Conservation (phyloP, 2,113 vertebrate species). For the Peromyscus polionotus region DNA sequence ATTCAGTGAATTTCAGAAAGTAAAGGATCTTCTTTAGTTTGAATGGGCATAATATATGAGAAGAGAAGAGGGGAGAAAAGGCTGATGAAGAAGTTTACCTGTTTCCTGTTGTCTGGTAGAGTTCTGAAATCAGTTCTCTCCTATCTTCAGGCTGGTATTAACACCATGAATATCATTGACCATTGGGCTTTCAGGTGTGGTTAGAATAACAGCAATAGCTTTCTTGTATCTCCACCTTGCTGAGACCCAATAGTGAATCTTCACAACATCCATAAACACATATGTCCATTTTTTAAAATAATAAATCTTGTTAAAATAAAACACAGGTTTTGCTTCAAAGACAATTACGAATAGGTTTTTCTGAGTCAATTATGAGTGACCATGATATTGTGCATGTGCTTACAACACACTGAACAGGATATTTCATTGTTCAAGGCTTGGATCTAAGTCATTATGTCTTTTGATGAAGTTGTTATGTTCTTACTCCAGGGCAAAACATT, state of each 20-base stretch:
- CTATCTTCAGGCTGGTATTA: not conserved
- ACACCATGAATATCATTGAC: not conserved
- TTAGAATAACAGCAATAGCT: not conserved
- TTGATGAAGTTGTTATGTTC: not conserved
- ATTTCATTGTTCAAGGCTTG: not conserved
- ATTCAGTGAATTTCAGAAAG: too few species aligned
- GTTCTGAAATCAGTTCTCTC: not conserved
- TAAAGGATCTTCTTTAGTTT: not conserved
- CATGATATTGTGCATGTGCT: not conserved
- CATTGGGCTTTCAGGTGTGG: too few species aligned
- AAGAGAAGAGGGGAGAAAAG: not conserved
- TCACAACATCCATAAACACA: not conserved
- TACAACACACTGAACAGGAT: not conserved
- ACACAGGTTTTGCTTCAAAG: not conserved
- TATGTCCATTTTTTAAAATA: not conserved
- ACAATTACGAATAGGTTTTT: not conserved
- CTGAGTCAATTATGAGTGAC: not conserved
- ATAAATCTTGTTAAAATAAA: not conserved
- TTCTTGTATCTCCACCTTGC: not conserved
- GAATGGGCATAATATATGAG: not conserved
- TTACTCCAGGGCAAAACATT: not conserved
- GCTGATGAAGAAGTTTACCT: accelerated
- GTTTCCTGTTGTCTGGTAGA: not conserved
- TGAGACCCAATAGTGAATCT: too few species aligned
- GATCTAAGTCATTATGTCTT: not conserved